phyloP scores from a whole-genome alignment of 30 jellyfish, hydroid and myxozoan species.

The Morbakka virulenta region DNA sequence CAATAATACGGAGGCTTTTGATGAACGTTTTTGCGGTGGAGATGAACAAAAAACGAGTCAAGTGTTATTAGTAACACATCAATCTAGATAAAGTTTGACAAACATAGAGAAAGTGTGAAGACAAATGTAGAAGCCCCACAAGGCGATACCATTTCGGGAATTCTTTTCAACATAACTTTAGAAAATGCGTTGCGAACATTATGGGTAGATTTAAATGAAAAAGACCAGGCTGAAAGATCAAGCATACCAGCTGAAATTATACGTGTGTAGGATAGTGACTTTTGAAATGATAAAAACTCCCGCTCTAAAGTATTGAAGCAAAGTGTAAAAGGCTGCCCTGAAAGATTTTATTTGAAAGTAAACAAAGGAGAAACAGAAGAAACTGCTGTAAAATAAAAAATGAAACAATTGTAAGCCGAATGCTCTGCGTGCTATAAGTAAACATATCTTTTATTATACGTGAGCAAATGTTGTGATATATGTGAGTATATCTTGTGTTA shows the following conservation, averaged over 20 bases:
- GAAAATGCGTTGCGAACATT: constrained; percentile 29
- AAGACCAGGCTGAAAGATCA: not conserved
- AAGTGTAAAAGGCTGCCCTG: constrained; percentile 23
- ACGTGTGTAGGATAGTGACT: constrained; percentile 25
- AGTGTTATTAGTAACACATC: constrained; percentile 39
- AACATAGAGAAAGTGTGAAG: constrained; percentile 25
- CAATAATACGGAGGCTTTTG: constrained; percentile 16
- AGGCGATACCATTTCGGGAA: too few species aligned
- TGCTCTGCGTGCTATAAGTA: too few species aligned
- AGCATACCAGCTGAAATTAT: constrained; percentile 8
- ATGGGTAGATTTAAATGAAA: constrained; percentile 27
- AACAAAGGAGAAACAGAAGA: constrained; percentile 6
- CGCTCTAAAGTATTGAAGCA: constrained; percentile 30
- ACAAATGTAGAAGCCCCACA: too few species aligned
- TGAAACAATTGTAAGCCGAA: too few species aligned
- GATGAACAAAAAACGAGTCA: constrained; percentile 18
- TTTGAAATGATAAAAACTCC: constrained; percentile 21
- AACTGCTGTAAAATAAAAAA: constrained; percentile 3
- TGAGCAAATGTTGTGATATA: too few species aligned
- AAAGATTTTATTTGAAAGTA: not conserved
- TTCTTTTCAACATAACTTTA: constrained; percentile 11
- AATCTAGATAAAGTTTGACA: not conserved
- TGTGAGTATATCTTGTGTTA: too few species aligned
- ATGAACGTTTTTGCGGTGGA: constrained; percentile 3
- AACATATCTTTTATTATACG: too few species aligned